Conservation (phyloP, 2,888 invertebrate species). For the Luperina testacea region DNA sequence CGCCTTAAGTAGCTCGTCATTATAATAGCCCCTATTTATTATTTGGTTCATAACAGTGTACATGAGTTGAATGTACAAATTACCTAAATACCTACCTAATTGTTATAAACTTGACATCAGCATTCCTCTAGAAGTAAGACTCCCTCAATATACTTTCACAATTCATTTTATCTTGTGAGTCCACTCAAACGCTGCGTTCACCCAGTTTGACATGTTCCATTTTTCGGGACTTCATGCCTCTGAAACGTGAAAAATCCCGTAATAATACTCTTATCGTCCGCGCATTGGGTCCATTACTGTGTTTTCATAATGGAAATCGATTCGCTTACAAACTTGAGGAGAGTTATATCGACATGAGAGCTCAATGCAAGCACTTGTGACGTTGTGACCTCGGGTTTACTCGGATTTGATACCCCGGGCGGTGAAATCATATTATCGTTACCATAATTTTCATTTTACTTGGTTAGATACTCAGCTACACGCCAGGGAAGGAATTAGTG, state of each 20-base stretch:
- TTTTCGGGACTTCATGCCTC: conserved; percentile 46
- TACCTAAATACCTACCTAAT: not conserved
- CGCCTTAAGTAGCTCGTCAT: too few relatives aligned
- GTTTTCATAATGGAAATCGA: conserved; percentile 83
- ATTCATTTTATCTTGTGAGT: conserved; percentile 33
- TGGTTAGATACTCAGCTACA: conserved; percentile 37
- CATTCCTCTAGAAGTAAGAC: not conserved
- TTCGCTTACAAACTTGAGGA: conserved; percentile 77
- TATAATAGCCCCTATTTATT: too few relatives aligned
- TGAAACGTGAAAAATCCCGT: conserved; percentile 63
- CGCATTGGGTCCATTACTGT: conserved; percentile 75
- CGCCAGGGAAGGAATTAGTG: conserved; percentile 31
- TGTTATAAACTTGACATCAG: not conserved
- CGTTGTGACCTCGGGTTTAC: conserved; percentile 49
- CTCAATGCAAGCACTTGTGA: conserved; percentile 70
- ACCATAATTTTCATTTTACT: conserved; percentile 60
- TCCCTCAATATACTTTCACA: not conserved
- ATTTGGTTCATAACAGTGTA: not conserved
- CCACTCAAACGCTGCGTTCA: conserved; percentile 15
- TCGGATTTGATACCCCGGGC: conserved; percentile 45
- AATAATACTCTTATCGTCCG: conserved; percentile 70
- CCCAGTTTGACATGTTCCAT: conserved; percentile 37
- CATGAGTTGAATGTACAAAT: not conserved
- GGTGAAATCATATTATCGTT: conserved; percentile 48
- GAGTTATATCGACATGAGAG: conserved; percentile 70